phyloP scores from a whole-genome alignment of 2,113 vertebrate species.

The Proteles cristata region DNA sequence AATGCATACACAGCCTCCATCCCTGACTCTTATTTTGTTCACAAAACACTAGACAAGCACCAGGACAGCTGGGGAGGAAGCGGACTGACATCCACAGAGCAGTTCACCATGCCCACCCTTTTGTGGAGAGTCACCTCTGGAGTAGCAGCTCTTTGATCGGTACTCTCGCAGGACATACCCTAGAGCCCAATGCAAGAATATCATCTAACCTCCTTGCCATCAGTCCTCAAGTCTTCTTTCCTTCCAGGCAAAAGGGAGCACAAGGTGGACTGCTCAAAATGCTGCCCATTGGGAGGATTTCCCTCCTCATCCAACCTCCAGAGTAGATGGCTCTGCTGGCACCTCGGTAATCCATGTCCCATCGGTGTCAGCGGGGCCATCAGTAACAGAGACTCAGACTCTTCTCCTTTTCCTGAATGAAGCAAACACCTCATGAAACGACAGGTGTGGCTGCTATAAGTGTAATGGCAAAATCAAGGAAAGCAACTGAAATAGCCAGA shows the following conservation, averaged over 20 bases:
- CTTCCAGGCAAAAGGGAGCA: background rate
- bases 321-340: background rate
- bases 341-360: background rate
- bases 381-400: background rate
- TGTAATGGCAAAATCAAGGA: background rate
- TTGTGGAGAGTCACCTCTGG: background rate
- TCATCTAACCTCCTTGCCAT: background rate
- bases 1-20: background rate
- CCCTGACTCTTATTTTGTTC: background rate
- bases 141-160: background rate
- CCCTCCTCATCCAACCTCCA: background rate
- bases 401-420: background rate
- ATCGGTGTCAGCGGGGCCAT: background rate
- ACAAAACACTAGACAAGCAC: background rate
- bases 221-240: background rate
- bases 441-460: background rate
- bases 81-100: background rate
- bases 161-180: background rate
- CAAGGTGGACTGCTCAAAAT: background rate
- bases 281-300: background rate
- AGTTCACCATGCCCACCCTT: background rate
- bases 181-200: background rate
- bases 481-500: background rate
- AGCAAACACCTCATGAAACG: background rate
- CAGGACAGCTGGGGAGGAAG: background rate